Base-by-base conservation (phyloP, 2,888 invertebrate species). In the Bombyx huttoni region DNA sequence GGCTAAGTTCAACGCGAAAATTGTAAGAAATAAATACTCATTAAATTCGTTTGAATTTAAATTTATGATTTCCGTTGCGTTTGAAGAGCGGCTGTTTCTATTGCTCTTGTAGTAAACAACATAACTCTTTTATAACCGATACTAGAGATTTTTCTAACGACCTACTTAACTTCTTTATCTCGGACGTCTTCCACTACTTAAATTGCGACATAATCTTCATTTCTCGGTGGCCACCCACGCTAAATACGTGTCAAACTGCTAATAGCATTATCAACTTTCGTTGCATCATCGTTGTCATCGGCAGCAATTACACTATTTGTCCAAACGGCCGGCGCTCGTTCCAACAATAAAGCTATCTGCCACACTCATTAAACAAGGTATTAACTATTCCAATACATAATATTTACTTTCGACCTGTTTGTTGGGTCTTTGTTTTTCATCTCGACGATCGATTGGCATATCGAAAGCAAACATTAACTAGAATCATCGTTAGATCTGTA, bases 181-280 rank as follows among this genome's bases (percentile, higher is more conserved):
- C 66, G 64, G 71, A 64, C 67, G 63, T 70, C 72, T 73, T 72
- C 64, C 67, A 69, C 71, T 67, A 63, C 68, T 68, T 63, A 70
- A 76, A 67, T 78, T 78, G 73, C 74, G 70, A 70, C 74, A 77
- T 67, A 65, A 70, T 73, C 71, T 70, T 71, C 75, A 73, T 75
- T 77, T 74, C 72, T 70, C 67, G 58, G 70, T 70, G 75, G 61
- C 80, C 79, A 78, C 82, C 82, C 80, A 82, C 82, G 71, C 75
- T 72, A 68, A 73, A 71, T 72, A 83, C 85, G 84, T 86, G 85
- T 84, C 81, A 81, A 80, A 81, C 78, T 73, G 81, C 76, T 81
- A 78, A 80, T 77, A 75, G 73, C 74, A 78, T 82, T 83, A 87
- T 85, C 84, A 81, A 78, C 82, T 84, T 83, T 85, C 79, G 63